Percentiles rank a stretch among this genome's conserved stretches.
Evolutionary conservation across 2,113 vertebrate genomes (phyloP).

Genomic region (Sardina pilchardus): DNA sequence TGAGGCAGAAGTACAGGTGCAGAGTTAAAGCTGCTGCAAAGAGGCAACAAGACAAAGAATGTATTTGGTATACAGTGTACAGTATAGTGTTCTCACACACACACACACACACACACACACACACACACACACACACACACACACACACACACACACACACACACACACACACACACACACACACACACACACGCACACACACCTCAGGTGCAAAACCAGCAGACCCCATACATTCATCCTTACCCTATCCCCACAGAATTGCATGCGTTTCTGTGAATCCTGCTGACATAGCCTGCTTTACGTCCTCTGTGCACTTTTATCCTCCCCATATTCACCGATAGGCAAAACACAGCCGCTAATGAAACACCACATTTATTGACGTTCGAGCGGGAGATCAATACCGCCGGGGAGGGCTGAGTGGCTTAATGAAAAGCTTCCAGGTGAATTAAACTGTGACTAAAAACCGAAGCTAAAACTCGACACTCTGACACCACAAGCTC

Average conservation of each 20-base stretch:
- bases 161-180: background rate
- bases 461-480: background rate
- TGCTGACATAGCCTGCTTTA: background rate
- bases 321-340: background rate
- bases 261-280: background rate
- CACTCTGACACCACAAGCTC: background rate
- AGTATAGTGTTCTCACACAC: background rate
- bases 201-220: background rate
- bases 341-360: background rate
- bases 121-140: too few species aligned
- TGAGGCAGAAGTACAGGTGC: background rate
- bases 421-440: background rate
- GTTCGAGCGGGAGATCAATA: background rate
- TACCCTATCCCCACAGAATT: background rate
- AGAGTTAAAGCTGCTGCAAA: background rate
- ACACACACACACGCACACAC: background rate
- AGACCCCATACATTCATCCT: background rate
- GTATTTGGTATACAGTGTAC: too few species aligned
- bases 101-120: background rate
- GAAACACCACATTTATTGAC: conserved; percentile 11
- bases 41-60: background rate
- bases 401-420: background rate
- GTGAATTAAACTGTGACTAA: background rate
- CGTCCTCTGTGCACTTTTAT: background rate
- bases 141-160: background rate